phyloP scores from a whole-genome alignment of 2,888 invertebrate species.

The Helicoverpa assulta region DNA sequence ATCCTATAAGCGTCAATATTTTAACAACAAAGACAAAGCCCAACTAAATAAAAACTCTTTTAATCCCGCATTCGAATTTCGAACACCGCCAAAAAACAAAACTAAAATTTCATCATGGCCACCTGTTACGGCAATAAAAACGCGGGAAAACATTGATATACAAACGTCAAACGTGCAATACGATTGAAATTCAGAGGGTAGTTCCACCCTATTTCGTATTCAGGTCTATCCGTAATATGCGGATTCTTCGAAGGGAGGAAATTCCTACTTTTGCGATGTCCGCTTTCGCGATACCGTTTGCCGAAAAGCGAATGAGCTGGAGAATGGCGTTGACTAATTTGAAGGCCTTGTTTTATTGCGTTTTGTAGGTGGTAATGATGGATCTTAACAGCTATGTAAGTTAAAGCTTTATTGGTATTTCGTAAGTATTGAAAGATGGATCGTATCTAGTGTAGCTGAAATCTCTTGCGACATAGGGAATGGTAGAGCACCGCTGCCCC shows the following conservation, averaged over 20 bases:
- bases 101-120: constrained; percentile 49
- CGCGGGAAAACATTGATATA: constrained; percentile 64
- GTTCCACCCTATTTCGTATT: constrained; percentile 60
- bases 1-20: too few relatives aligned
- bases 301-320: constrained; percentile 46
- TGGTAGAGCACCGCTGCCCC: background rate
- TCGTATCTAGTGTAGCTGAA: background rate
- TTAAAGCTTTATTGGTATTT: background rate
- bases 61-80: constrained; percentile 22
- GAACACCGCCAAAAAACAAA: constrained; percentile 39
- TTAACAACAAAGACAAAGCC: background rate
- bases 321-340: constrained; percentile 43
- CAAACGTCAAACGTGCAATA: constrained; percentile 68
- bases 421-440: background rate
- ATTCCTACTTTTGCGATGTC: constrained; percentile 49
- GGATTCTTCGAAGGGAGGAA: constrained; percentile 55
- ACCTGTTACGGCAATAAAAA: constrained; percentile 65
- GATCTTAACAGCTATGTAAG: background rate
- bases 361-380: constrained; percentile 5
- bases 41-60: constrained; percentile 1
- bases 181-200: constrained; percentile 64
- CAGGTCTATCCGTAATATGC: constrained; percentile 61
- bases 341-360: constrained; percentile 12
- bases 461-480: background rate
- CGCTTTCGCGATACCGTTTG: constrained; percentile 50